These are phyloP conservation scores for Ichneumoninae sp. DNA, from an alignment of 2,888 invertebrate genomes.

Conservation along the genomic window DNA sequence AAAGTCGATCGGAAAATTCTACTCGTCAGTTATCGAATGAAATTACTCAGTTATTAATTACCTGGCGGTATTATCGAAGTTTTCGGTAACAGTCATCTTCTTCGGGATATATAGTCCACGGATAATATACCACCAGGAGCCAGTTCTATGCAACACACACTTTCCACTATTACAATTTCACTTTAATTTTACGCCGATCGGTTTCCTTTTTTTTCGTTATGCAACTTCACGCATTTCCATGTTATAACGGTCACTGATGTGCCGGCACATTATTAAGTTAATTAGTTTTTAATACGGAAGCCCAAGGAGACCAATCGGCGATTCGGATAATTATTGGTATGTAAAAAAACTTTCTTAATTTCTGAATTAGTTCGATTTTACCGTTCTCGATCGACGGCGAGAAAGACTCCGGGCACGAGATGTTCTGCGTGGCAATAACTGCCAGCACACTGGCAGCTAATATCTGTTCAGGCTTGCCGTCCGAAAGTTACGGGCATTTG, in stretches of 20 bases:
- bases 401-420: conserved; percentile 1
- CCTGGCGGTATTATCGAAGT: conserved; percentile 42
- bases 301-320: neutral
- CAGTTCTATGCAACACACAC: conserved; percentile 16
- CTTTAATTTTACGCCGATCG: conserved; percentile 27
- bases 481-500: conserved; percentile 73
- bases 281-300: neutral
- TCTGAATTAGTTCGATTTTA: neutral
- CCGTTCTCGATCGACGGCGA: neutral
- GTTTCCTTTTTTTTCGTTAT: neutral
- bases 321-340: neutral
- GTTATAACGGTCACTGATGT: neutral
- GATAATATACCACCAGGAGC: neutral
- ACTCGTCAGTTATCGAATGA: neutral
- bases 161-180: conserved; percentile 14
- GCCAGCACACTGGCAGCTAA: conserved; percentile 58
- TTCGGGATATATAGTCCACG: neutral
- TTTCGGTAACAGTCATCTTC: conserved; percentile 57
- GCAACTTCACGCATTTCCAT: conserved; percentile 3
- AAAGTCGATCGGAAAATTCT: neutral
- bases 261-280: conserved; percentile 26
- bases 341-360: neutral
- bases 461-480: conserved; percentile 54
- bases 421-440: conserved; percentile 35
- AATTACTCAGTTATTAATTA: conserved; percentile 20